Percentiles rank a stretch among this genome's conserved stretches.
These are phyloP conservation scores for Lordiphosa stackelbergi DNA, from an alignment of 1,140 invertebrate genomes.

Conservation along the genomic window DNA sequence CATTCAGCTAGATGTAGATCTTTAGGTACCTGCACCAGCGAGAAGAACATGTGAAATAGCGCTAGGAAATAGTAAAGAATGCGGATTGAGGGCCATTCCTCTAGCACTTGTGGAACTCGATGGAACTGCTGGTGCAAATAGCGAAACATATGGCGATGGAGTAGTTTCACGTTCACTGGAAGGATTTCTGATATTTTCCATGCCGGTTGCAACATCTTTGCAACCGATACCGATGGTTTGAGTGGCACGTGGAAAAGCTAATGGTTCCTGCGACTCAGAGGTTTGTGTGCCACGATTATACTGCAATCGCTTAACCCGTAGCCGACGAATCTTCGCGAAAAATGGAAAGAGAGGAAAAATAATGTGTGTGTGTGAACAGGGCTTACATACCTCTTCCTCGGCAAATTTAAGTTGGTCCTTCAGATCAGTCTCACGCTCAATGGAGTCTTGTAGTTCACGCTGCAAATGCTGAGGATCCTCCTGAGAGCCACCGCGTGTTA, in stretches of 20 bases:
- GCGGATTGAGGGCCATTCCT: constrained; percentile 29
- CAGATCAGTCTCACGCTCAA: constrained; percentile 94
- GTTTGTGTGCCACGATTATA: constrained; percentile 70
- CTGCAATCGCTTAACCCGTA: constrained; percentile 31
- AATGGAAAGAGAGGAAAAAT: constrained; percentile 17
- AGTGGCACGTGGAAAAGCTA: constrained; percentile 62
- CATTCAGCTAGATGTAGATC: constrained; percentile 10
- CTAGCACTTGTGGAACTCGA: constrained; percentile 5
- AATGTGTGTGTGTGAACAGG: no score
- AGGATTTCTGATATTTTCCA: constrained; percentile 19
- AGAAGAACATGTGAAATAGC: constrained; percentile 65
- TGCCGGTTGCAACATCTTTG: constrained; percentile 24
- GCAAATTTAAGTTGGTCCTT: constrained; percentile 93
- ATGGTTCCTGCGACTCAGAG: constrained; percentile 25
- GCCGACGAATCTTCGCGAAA: constrained; percentile 38
- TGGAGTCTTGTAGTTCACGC: constrained; percentile 91
- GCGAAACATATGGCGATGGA: constrained; percentile 48
- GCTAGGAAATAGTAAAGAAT: constrained; percentile 61
- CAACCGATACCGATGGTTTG: constrained; percentile 31
- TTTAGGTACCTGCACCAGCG: constrained; percentile 57
- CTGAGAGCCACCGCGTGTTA: constrained; percentile 85
- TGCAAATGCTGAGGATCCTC: constrained; percentile 88
- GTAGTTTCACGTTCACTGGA: constrained; percentile 50
- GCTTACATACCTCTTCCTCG: constrained; percentile 86
- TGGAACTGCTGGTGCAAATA: constrained; percentile 45